These are phyloP conservation scores for Papilio polytes DNA, from an alignment of 1,140 invertebrate genomes.

Conservation along the genomic window DNA sequence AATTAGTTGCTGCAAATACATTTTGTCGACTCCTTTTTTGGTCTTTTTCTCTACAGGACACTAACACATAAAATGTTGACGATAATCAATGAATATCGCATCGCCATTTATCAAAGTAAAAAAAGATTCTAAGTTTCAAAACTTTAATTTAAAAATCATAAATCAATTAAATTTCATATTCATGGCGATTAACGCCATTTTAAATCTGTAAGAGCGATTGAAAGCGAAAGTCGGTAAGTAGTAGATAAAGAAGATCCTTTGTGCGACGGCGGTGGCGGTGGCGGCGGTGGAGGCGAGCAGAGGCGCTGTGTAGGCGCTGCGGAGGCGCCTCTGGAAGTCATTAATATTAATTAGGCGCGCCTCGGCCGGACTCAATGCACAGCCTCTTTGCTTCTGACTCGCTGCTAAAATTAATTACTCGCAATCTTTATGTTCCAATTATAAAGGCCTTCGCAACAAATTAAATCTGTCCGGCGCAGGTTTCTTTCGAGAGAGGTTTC, in stretches of 20 bases:
- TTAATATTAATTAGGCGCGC: constrained; percentile 83
- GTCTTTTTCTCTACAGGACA: neutral
- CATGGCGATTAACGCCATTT: constrained; percentile 9
- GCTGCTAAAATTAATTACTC: constrained; percentile 84
- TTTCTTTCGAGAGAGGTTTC: constrained; percentile 81
- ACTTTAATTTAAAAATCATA: constrained; percentile 5
- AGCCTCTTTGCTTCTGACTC: constrained; percentile 81
- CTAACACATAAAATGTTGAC: neutral
- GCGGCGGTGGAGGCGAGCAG: too few relatives aligned
- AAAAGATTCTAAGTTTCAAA: neutral
- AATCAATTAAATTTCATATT: constrained; percentile 23
- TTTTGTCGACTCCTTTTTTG: neutral
- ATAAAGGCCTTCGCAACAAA: constrained; percentile 84
- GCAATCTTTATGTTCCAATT: constrained; percentile 84
- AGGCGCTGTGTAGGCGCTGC: constrained; percentile 39
- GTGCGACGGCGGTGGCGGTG: constrained; percentile 47
- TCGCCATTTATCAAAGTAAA: neutral
- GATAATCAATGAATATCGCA: neutral
- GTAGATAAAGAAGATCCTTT: constrained; percentile 62
- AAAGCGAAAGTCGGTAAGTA: constrained; percentile 53
- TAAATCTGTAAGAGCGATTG: constrained; percentile 20
- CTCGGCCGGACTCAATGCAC: constrained; percentile 69
- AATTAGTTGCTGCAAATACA: neutral
- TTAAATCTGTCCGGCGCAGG: constrained; percentile 83
- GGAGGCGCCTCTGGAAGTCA: constrained; percentile 71